phyloP scores from a whole-genome alignment of 92 coral and sea anemone species.

The Pocillopora grandis region DNA sequence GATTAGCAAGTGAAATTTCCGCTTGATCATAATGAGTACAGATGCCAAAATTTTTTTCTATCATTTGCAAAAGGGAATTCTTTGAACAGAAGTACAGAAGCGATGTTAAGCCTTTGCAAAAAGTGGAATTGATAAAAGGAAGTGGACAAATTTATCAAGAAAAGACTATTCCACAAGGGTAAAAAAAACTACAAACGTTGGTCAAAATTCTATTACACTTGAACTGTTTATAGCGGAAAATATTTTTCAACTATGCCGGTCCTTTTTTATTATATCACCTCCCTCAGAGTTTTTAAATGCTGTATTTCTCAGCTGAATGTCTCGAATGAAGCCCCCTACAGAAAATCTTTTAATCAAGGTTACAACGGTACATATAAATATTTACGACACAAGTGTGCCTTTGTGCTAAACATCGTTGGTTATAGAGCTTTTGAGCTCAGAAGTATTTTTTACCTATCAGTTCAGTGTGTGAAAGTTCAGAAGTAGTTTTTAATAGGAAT shows the following conservation, averaged over 20 bases:
- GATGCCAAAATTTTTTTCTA: too few relatives aligned
- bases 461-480: background rate
- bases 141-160: too few relatives aligned
- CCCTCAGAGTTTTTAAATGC: conserved; percentile 7
- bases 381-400: conserved; percentile 30
- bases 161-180: background rate
- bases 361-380: conserved; percentile 20
- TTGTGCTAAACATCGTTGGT: background rate
- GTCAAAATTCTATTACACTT: background rate
- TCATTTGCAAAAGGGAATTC: too few relatives aligned
- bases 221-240: background rate
- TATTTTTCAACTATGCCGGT: background rate
- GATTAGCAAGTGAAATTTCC: too few relatives aligned
- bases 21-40: too few relatives aligned
- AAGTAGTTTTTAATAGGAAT: background rate
- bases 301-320: background rate
- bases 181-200: background rate
- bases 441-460: background rate
- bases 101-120: too few relatives aligned
- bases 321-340: conserved; percentile 19
- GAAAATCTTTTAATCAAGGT: conserved; percentile 6
- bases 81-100: too few relatives aligned
- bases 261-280: background rate
- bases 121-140: too few relatives aligned
- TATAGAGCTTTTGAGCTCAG: conserved; percentile 4